These are phyloP conservation scores for Zaprionus capensis DNA, from an alignment of 1,140 invertebrate species.

Conservation along the genomic window DNA sequence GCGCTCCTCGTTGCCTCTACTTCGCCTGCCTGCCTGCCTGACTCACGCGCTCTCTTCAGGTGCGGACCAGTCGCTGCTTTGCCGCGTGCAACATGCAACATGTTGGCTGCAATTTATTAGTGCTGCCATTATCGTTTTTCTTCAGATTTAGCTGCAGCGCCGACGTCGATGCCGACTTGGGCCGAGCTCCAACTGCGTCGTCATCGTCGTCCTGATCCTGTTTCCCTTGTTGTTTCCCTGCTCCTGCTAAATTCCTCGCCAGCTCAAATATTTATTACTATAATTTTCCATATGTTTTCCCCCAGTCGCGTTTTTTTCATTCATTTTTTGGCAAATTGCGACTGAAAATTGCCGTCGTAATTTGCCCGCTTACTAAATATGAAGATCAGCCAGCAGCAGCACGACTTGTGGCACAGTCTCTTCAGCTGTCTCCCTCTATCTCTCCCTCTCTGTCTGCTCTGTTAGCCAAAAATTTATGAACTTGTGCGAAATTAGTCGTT, in stretches of 20 bases:
- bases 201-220: slow-evolving; percentile 31
- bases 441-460: neutral
- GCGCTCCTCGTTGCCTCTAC: neutral
- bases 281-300: slow-evolving; percentile 83
- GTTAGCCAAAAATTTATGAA: slow-evolving; percentile 73
- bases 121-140: slow-evolving; percentile 83
- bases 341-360: slow-evolving; percentile 78
- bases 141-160: slow-evolving; percentile 72
- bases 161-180: slow-evolving; percentile 14
- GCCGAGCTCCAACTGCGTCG: neutral
- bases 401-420: slow-evolving; percentile 12
- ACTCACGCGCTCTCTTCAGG: slow-evolving; percentile 69
- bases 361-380: slow-evolving; percentile 79
- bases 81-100: slow-evolving; percentile 78
- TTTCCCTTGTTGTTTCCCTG: neutral
- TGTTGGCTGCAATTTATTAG: slow-evolving; percentile 82
- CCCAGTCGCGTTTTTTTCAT: slow-evolving; percentile 18
- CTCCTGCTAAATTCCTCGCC: slow-evolving; percentile 20
- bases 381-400: slow-evolving; percentile 62
- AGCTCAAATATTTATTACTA: slow-evolving; percentile 77
- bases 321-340: slow-evolving; percentile 77
- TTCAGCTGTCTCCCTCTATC: neutral
- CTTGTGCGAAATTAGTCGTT: slow-evolving; percentile 82
- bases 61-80: slow-evolving; percentile 50
- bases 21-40: slow-evolving; percentile 15